Base-by-base conservation (phyloP, 2,113 vertebrate genomes). In the Azemiops feae region DNA sequence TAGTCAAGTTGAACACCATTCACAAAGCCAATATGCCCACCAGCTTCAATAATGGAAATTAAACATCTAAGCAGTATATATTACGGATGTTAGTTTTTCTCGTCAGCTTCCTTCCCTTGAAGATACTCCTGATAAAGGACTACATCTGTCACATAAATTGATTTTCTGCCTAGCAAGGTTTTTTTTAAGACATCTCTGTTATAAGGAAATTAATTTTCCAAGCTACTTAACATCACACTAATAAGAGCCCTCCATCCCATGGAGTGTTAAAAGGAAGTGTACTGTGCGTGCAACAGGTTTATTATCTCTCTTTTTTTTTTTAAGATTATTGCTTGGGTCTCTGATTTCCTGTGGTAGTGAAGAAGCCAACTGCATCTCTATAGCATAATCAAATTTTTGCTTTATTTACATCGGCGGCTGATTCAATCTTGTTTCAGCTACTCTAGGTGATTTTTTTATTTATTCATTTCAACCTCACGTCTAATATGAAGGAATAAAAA, bases 151-250 rank as follows among this genome's bases (percentile, higher is more conserved):
- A 96, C 93, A 97, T 94, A 93, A 97, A 97, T 97, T 97, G 97
- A 98, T 97, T 97, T 97, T 96, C 96, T 96, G 94, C 96, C 96
- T 96, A 98, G 96, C 94, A 97, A 97, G 97, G 96, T 97, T 95
- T 97, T 98, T 95, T 97, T 98, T 97, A 97, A 97, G 94, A 97
- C 96, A 94, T 97, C 96, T 97, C 93, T 97, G 95, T 97, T 97
- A 97, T 95, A 97, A 91, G 94, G 97, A 97, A 98, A 98, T 97
- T 98, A 98, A 97, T 98, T 97, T 98, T 96, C 97, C 96, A 97
- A 97, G 95, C 94, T 97, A 97, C 95, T 97, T 97, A 97, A 96
- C 96, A 96, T 92, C 94, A 94, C 96, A 97, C 95, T 96, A 96
- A 96, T 96, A 96, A 97, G 97, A 97, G 94, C 89, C 93, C 97